phyloP scores from a whole-genome alignment of 2,888 invertebrate species.

The Cataglyphis rosenhaueri region DNA sequence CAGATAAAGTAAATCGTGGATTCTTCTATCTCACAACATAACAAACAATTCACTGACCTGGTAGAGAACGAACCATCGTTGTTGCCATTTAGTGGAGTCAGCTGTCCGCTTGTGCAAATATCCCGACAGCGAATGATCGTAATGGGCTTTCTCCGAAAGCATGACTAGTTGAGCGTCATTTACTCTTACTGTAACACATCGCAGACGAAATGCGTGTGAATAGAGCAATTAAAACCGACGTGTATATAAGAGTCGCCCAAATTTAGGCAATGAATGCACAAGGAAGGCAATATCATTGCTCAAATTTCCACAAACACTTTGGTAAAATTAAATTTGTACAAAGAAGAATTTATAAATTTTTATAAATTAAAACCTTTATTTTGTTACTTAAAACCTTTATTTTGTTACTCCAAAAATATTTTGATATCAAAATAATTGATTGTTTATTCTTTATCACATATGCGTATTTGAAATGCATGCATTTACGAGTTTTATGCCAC shows the following conservation, averaged over 20 bases:
- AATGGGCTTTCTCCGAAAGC: slow-evolving; percentile 94
- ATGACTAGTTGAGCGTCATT: slow-evolving; percentile 94
- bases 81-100: slow-evolving; percentile 95
- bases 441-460: background rate
- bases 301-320: background rate
- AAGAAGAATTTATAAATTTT: background rate
- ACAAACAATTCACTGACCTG: slow-evolving; percentile 87
- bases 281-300: background rate
- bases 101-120: slow-evolving; percentile 94
- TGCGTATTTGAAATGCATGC: background rate
- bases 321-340: background rate
- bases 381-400: background rate
- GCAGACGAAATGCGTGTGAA: background rate
- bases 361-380: background rate
- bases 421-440: background rate
- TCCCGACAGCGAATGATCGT: slow-evolving; percentile 93
- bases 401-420: background rate
- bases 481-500: background rate
- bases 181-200: slow-evolving; percentile 88
- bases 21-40: background rate
- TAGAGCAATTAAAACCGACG: background rate
- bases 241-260: background rate
- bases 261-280: background rate
- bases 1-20: background rate
- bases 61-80: slow-evolving; percentile 92